Evolutionary conservation across 2,888 invertebrate species (phyloP).

Genomic region (Perizoma flavofasciatum): DNA sequence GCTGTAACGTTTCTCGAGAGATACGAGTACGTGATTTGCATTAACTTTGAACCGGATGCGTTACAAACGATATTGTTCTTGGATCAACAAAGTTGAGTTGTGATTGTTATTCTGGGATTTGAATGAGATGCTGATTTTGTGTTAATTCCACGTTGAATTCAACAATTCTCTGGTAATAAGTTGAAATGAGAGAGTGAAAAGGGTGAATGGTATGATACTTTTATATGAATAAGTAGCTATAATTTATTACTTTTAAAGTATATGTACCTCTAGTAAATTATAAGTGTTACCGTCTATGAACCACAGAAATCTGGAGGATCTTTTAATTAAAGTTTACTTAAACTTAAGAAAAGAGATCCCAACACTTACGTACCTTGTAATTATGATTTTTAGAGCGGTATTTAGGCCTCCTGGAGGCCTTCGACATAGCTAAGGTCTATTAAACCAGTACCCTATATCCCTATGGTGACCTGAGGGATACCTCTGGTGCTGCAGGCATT

Average conservation of each 20-base stretch:
- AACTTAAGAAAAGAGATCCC: neutral
- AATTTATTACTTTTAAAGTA: neutral
- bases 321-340: neutral
- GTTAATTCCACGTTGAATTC: conserved; percentile 32
- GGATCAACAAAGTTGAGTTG: conserved; percentile 32
- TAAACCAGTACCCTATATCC: too few species aligned
- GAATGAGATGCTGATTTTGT: conserved; percentile 38
- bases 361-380: too few species aligned
- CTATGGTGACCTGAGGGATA: too few species aligned
- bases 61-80: conserved; percentile 36
- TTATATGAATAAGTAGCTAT: too few species aligned
- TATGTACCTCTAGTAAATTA: too few species aligned
- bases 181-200: conserved; percentile 12
- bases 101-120: conserved; percentile 35
- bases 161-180: conserved; percentile 22
- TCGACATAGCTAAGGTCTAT: too few species aligned
- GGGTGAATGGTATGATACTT: neutral
- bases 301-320: too few species aligned
- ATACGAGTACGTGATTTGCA: conserved; percentile 63
- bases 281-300: too few species aligned
- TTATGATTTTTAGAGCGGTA: too few species aligned
- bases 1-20: conserved; percentile 56
- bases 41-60: conserved; percentile 55
- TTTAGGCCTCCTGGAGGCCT: too few species aligned
- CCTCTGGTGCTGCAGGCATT: too few species aligned